Evolutionary conservation across 2,797 vertebrate genomes (phyloP).

Genomic region (Parauchenoglanis ngamensis): DNA sequence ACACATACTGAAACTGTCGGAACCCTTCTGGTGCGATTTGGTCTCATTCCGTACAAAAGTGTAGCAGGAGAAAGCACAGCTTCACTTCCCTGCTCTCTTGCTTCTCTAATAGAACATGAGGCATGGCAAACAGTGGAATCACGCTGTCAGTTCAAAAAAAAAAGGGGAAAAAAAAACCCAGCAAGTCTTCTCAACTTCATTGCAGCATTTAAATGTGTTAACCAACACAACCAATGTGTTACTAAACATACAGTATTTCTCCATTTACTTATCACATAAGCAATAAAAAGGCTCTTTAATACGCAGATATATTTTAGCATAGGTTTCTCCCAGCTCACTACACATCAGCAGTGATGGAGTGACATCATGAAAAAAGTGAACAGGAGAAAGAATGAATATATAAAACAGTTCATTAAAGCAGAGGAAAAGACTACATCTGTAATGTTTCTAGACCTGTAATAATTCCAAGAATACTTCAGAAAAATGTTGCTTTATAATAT

Average conservation of each 20-base stretch:
- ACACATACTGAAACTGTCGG: slow-evolving; percentile 3
- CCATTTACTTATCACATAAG: background rate
- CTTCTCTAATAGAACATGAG: background rate
- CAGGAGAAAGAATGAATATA: background rate
- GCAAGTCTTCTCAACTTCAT: background rate
- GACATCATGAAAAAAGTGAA: background rate
- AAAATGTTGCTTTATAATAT: background rate
- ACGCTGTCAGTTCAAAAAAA: background rate
- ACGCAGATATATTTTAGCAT: background rate
- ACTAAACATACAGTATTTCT: background rate
- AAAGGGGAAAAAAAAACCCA: background rate
- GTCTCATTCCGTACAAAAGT: background rate
- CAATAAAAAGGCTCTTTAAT: background rate
- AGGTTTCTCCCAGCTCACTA: background rate
- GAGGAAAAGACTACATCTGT: background rate
- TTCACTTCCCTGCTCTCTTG: background rate
- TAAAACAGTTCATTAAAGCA: background rate
- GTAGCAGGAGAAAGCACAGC: background rate
- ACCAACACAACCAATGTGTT: slow-evolving; percentile 9
- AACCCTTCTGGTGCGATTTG: background rate
- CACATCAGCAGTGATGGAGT: background rate
- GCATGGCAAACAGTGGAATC: background rate
- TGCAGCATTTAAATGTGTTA: background rate
- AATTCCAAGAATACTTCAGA: background rate
- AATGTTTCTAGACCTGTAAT: background rate